Conservation (phyloP, 2,888 invertebrate species). For the Ichneumon xanthorius region DNA sequence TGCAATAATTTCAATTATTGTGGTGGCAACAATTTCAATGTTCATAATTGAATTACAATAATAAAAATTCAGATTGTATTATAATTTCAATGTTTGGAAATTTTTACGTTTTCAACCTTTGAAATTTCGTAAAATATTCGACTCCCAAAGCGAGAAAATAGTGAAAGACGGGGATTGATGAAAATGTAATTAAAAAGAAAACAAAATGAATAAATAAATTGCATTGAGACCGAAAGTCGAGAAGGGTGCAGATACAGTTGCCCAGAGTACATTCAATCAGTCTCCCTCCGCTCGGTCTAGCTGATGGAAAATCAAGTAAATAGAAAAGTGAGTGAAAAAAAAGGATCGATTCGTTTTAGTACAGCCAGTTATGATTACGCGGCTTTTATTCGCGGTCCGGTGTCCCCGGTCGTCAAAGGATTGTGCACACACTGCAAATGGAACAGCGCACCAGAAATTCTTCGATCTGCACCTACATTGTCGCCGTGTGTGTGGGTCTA, state of each 20-base stretch:
- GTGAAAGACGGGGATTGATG: conserved; percentile 1
- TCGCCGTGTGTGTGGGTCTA: conserved; percentile 16
- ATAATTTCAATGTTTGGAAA: background rate
- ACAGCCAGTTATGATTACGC: conserved; percentile 62
- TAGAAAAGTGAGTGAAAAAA: conserved; percentile 19
- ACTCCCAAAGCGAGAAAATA: background rate
- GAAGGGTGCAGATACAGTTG: conserved; percentile 38
- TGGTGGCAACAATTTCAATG: too few species aligned
- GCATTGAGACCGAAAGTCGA: conserved; percentile 13
- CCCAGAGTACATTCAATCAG: conserved; percentile 51
- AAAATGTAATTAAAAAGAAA: conserved; percentile 7
- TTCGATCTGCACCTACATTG: conserved; percentile 40
- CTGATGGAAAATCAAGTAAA: conserved; percentile 55
- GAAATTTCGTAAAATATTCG: background rate
- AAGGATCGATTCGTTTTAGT: conserved; percentile 53
- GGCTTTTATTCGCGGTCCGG: conserved; percentile 59
- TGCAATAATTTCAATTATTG: too few species aligned
- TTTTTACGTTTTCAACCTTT: background rate
- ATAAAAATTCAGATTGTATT: background rate
- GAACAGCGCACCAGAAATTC: conserved; percentile 28
- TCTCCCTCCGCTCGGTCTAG: conserved; percentile 35
- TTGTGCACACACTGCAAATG: conserved; percentile 35
- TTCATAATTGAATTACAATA: too few species aligned
- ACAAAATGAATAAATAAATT: conserved; percentile 16
- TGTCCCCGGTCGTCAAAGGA: conserved; percentile 52